Conservation (phyloP, 2,113 vertebrate genomes). For the Recurvirostra avosetta region DNA sequence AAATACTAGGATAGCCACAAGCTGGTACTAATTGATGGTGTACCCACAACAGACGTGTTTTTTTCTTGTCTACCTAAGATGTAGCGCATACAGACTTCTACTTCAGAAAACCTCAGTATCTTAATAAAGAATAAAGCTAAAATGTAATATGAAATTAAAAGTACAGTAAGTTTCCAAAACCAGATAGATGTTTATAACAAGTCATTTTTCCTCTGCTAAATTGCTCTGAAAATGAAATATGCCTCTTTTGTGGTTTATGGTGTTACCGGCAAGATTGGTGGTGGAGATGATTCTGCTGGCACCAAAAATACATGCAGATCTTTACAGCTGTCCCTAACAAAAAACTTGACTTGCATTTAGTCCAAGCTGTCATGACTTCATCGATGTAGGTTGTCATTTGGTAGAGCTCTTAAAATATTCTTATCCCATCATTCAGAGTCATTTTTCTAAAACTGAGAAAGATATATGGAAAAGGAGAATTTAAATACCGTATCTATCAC, state of each 20-base stretch:
- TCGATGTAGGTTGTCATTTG: constrained; percentile 12
- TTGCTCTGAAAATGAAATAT: constrained; percentile 27
- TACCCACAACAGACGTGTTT: not conserved
- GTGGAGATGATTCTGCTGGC: not conserved
- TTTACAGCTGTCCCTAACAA: not conserved
- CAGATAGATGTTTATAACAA: constrained; percentile 25
- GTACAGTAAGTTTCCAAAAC: constrained; percentile 12
- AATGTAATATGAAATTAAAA: constrained; percentile 23
- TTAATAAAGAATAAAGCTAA: constrained; percentile 30
- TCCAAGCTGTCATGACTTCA: constrained; percentile 35
- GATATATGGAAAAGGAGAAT: not conserved
- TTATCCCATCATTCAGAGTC: not conserved
- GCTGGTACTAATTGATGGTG: not conserved
- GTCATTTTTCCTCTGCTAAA: constrained; percentile 10
- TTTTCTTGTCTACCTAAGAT: not conserved
- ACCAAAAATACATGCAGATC: constrained; percentile 37
- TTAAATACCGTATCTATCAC: not conserved
- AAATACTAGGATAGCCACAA: not conserved
- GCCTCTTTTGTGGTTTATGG: constrained; percentile 46
- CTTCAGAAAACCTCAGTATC: constrained; percentile 6
- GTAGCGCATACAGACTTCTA: not conserved
- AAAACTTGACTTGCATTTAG: not conserved
- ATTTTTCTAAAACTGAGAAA: not conserved
- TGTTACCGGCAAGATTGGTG: constrained; percentile 21
- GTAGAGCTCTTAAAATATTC: not conserved